Conservation (phyloP, 2,797 vertebrate species). For the Buceros bicornis region DNA sequence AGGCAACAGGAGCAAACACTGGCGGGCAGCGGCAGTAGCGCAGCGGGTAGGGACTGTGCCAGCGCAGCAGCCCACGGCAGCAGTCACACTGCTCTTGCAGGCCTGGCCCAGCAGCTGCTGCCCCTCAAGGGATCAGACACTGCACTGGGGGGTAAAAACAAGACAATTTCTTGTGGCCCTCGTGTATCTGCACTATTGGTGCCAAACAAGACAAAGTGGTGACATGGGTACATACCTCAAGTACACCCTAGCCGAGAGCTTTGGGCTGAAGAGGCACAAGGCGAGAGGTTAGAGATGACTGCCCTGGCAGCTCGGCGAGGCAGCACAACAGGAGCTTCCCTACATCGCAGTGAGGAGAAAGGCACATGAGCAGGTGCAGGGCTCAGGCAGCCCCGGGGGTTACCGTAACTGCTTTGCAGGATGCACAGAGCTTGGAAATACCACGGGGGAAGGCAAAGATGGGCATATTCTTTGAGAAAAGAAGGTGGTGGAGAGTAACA, state of each 20-base stretch:
- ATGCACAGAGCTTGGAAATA: neutral
- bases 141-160: neutral
- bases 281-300: fast-evolving
- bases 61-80: neutral
- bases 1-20: no score
- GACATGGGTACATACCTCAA: fast-evolving
- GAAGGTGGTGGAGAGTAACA: neutral
- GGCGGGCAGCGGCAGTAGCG: no score
- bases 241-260: neutral
- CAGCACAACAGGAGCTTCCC: neutral
- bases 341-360: fast-evolving
- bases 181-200: fast-evolving
- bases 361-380: no score
- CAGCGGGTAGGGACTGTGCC: no score
- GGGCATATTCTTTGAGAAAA: no score
- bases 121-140: neutral
- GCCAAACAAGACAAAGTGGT: neutral
- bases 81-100: fast-evolving
- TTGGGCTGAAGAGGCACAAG: neutral
- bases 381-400: neutral
- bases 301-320: fast-evolving
- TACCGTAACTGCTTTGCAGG: fast-evolving
- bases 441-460: neutral
- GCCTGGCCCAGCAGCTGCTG: neutral
- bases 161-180: fast-evolving